phyloP scores from a whole-genome alignment of 2,113 vertebrate species.

The Siniperca knerii region DNA sequence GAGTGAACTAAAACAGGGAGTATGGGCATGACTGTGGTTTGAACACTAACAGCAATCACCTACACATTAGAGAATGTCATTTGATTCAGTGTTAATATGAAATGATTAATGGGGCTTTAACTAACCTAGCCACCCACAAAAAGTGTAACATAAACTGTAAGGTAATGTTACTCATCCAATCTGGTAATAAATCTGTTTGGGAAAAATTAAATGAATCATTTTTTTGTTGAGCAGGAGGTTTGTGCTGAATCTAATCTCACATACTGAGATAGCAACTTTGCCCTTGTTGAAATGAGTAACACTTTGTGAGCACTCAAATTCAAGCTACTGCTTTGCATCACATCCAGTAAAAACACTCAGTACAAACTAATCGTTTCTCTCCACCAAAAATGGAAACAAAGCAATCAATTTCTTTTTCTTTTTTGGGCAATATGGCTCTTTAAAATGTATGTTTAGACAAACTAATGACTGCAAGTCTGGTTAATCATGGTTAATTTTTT shows the following conservation, averaged over 20 bases:
- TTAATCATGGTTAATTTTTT: not conserved
- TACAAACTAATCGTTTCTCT: too few species aligned
- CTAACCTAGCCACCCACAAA: slow-evolving; percentile 1
- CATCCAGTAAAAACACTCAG: slow-evolving; percentile 3
- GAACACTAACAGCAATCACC: not conserved
- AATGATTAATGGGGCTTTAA: slow-evolving; percentile 11
- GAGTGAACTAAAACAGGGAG: not conserved
- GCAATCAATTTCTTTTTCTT: not conserved
- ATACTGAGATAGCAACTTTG: not conserved
- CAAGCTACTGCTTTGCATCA: not conserved
- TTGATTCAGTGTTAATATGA: slow-evolving; percentile 5
- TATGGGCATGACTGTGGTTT: not conserved
- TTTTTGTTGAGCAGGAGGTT: not conserved
- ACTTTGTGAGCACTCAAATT: not conserved
- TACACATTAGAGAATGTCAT: slow-evolving; percentile 12
- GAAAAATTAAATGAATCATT: not conserved
- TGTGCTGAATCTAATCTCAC: not conserved
- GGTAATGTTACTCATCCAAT: not conserved
- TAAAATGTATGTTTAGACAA: slow-evolving; percentile 6
- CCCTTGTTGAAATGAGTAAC: not conserved
- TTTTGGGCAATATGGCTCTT: not conserved
- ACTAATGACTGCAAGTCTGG: not conserved
- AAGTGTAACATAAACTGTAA: slow-evolving; percentile 10
- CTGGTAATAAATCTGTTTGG: slow-evolving; percentile 4
- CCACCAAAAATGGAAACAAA: not conserved